Evolutionary conservation across 2,888 invertebrate species (phyloP).

Genomic region (Onthophagus sagittarius): DNA sequence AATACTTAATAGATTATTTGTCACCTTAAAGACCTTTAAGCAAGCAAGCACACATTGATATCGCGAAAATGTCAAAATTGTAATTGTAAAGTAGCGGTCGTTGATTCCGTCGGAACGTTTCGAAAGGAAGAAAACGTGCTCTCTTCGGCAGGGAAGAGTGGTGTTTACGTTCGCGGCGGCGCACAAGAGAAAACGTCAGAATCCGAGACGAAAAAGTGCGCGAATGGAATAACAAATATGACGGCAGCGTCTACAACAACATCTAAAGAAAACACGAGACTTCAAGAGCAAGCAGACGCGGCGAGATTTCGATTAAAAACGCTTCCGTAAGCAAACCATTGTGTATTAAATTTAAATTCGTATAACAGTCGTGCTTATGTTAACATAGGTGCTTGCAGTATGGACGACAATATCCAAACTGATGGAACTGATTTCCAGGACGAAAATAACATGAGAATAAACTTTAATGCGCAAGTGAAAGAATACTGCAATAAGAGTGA

Average conservation of each 20-base stretch:
- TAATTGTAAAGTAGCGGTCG: slow-evolving; percentile 10
- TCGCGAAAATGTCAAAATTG: slow-evolving; percentile 12
- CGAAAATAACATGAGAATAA: too few relatives aligned
- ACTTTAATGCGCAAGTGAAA: too few relatives aligned
- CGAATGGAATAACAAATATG: not conserved
- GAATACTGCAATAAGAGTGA: too few relatives aligned
- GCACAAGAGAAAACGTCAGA: not conserved
- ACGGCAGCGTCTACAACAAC: not conserved
- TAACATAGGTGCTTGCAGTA: too few relatives aligned
- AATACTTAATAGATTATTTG: not conserved
- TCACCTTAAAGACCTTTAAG: not conserved
- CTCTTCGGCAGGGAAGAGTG: not conserved
- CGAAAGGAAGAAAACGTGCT: not conserved
- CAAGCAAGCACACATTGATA: not conserved
- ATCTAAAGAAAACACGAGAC: not conserved
- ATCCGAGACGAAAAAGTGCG: not conserved
- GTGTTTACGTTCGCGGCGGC: not conserved
- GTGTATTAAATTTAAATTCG: too few relatives aligned
- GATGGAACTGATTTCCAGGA: too few relatives aligned
- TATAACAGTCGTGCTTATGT: too few relatives aligned
- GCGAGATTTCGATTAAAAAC: not conserved
- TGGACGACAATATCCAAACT: too few relatives aligned
- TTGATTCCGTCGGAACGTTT: not conserved
- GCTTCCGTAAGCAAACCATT: not conserved
- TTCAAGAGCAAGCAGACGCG: not conserved